Evolutionary conservation across 2,113 vertebrate species (phyloP).

Genomic region (Fulica atra): DNA sequence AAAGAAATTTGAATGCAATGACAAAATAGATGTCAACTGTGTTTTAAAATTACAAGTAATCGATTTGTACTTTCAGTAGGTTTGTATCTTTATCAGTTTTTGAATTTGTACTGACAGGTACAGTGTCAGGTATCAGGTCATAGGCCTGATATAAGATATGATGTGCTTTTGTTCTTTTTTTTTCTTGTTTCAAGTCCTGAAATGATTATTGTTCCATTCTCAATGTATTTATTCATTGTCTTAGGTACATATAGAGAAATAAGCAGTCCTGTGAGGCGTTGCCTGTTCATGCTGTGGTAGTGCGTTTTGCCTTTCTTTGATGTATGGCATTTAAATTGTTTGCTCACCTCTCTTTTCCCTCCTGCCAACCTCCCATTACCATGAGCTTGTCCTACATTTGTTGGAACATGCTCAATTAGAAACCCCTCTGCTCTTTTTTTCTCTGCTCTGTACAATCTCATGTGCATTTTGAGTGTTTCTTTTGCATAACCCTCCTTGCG

Average conservation of each 20-base stretch:
- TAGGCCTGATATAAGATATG: not conserved
- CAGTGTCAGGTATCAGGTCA: not conserved
- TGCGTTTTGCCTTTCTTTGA: slow-evolving; percentile 30
- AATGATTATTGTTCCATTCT: not conserved
- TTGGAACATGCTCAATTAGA: slow-evolving; percentile 9
- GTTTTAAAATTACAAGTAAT: not conserved
- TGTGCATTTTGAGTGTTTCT: not conserved
- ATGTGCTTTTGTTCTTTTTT: not conserved
- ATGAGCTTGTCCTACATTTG: slow-evolving; percentile 17
- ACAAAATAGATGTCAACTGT: not conserved
- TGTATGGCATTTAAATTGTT: slow-evolving; percentile 38
- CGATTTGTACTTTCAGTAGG: not conserved
- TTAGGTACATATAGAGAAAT: not conserved
- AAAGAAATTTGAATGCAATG: not conserved
- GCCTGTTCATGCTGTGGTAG: not conserved
- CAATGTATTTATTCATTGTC: not conserved
- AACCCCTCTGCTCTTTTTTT: not conserved
- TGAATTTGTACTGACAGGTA: not conserved
- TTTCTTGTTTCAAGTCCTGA: not conserved
- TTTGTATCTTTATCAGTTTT: not conserved
- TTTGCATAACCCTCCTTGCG: not conserved
- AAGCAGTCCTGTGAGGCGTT: slow-evolving; percentile 15
- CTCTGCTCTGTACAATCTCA: not conserved
- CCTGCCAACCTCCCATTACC: not conserved
- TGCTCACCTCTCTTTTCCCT: slow-evolving; percentile 21